A percentile compares a stretch with the other conserved stretches of the same genome.
Evolutionary conservation across 2,113 vertebrate species (phyloP).

Genomic region (Pandion haliaetus): DNA sequence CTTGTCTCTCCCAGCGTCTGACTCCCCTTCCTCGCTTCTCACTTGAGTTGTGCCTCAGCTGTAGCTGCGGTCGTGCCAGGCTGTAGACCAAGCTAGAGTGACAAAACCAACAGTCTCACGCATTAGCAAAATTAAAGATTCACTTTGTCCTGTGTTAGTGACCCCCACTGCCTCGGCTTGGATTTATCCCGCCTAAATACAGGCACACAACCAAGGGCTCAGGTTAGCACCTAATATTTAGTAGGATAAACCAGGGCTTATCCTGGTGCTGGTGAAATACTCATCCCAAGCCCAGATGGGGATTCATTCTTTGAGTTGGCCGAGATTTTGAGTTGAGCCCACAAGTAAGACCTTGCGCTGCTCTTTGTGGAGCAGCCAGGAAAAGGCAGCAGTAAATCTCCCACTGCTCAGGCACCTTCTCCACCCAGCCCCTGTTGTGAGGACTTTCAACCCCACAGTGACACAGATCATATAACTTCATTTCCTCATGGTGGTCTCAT

Average conservation of each 20-base stretch:
- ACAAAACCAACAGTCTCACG: not conserved
- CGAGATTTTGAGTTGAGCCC: not conserved
- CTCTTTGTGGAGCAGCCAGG: not conserved
- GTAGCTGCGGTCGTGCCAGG: not conserved
- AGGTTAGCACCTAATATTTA: not conserved
- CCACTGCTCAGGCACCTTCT: not conserved
- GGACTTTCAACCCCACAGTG: not conserved
- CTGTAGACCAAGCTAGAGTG: not conserved
- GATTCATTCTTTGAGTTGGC: not conserved
- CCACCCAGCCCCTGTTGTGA: not conserved
- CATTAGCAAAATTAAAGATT: not conserved
- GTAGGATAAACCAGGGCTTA: not conserved
- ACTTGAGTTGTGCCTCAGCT: not conserved
- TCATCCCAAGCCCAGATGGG: not conserved
- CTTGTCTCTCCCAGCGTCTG: accelerated
- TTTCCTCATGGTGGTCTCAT: not conserved
- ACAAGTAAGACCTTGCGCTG: not conserved
- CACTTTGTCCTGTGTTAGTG: not conserved
- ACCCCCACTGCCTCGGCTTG: not conserved
- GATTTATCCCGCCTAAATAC: not conserved
- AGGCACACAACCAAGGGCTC: accelerated
- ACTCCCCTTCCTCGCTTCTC: not conserved
- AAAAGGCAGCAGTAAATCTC: not conserved
- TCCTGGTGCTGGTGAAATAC: not conserved
- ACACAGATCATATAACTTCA: not conserved